Conservation (phyloP, 2,113 vertebrate species). For the Ranitomeya imitator region DNA sequence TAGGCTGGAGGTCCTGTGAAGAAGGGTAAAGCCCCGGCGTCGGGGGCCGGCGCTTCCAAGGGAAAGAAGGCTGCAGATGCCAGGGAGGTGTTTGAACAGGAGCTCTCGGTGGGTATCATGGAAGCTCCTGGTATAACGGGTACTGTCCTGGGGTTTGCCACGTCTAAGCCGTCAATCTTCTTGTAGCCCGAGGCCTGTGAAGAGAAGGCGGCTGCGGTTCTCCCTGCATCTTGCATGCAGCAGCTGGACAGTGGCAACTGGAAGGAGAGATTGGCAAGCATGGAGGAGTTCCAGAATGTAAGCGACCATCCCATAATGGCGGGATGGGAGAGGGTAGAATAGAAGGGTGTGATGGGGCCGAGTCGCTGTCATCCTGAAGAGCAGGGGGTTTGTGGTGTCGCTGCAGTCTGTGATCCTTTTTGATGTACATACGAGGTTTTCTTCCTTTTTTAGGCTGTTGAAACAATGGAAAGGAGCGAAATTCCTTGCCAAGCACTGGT, state of each 20-base stretch:
- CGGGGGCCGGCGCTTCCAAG: constrained; percentile 75
- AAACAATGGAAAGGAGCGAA: constrained; percentile 85
- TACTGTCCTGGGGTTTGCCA: neutral
- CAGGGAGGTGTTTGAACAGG: constrained; percentile 84
- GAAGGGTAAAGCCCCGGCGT: constrained; percentile 79
- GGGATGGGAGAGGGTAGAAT: neutral
- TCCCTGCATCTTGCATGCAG: constrained; percentile 89
- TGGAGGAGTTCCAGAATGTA: constrained; percentile 98
- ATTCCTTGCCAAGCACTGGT: constrained; percentile 97
- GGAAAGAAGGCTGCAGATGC: constrained; percentile 81
- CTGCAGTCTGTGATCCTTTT: too few relatives aligned
- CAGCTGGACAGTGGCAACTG: constrained; percentile 91
- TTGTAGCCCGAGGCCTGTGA: constrained; percentile 88
- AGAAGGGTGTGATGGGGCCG: too few relatives aligned
- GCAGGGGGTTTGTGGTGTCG: too few relatives aligned
- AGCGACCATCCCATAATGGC: neutral
- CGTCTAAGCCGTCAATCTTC: neutral
- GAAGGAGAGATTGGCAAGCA: constrained; percentile 96
- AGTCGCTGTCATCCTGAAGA: too few relatives aligned
- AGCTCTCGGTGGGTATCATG: constrained; percentile 83
- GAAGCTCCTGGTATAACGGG: neutral
- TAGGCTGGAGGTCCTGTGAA: constrained; percentile 83
- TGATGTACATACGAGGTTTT: too few relatives aligned
- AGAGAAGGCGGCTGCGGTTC: constrained; percentile 87
- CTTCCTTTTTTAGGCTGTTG: constrained; percentile 79